phyloP scores from a whole-genome alignment of 1,140 invertebrate genomes.

The Proales similis region DNA sequence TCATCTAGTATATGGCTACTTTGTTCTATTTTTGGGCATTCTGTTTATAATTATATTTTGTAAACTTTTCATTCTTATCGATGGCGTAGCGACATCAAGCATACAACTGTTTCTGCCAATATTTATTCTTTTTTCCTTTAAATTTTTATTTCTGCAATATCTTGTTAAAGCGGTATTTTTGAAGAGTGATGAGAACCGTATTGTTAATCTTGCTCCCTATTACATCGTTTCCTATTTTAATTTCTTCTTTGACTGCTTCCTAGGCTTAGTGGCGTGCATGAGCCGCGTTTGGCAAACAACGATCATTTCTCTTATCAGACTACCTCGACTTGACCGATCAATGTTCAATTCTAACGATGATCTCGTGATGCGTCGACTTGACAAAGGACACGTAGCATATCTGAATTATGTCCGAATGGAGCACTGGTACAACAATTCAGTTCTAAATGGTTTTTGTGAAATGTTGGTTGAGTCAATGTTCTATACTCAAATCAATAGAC shows the following conservation, averaged over 20 bases:
- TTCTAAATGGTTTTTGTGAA: slow-evolving; percentile 32
- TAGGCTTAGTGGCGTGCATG: slow-evolving; percentile 13
- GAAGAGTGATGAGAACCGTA: slow-evolving; percentile 3
- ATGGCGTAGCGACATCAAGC: not conserved
- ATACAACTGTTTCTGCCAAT: slow-evolving; percentile 26
- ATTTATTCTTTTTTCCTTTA: slow-evolving; percentile 23
- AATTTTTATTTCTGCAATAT: slow-evolving; percentile 3
- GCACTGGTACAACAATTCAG: slow-evolving; percentile 28
- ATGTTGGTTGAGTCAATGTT: slow-evolving; percentile 32
- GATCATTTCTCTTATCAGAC: slow-evolving; percentile 4
- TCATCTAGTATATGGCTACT: slow-evolving; percentile 30
- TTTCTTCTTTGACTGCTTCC: slow-evolving; percentile 35
- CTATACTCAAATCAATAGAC: not conserved
- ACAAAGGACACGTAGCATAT: slow-evolving; percentile 25
- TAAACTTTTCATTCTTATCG: not conserved
- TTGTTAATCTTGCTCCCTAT: slow-evolving; percentile 23
- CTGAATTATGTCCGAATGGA: slow-evolving; percentile 35
- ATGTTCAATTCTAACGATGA: slow-evolving; percentile 19
- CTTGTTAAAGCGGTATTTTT: not conserved
- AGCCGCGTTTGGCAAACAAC: slow-evolving; percentile 30
- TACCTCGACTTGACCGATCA: slow-evolving; percentile 16
- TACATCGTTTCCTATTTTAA: slow-evolving; percentile 22
- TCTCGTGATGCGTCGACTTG: slow-evolving; percentile 1
- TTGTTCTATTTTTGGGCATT: slow-evolving; percentile 5
- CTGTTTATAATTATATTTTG: not conserved